Evolutionary conservation across 2,797 vertebrate species (phyloP).

Genomic region (Bradypus variegatus): DNA sequence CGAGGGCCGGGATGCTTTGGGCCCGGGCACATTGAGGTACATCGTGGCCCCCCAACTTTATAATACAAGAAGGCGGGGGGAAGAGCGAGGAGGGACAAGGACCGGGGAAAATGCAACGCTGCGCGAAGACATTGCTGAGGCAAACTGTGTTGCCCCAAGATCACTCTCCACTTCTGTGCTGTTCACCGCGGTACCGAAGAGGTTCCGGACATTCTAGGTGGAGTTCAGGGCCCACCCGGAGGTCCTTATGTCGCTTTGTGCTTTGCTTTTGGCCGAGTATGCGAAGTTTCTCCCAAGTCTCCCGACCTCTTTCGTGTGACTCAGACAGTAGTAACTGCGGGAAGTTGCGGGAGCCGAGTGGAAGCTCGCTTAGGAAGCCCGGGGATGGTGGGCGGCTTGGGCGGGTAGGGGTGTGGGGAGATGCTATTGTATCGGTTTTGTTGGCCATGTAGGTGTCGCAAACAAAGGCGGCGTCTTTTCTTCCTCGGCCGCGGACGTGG

Average conservation of each 20-base stretch:
- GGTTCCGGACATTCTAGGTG: neutral
- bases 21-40: neutral
- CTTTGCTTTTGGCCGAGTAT: neutral
- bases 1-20: neutral
- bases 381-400: neutral
- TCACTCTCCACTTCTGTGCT: neutral
- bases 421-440: neutral
- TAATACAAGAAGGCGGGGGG: neutral
- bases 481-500: rapidly evolving
- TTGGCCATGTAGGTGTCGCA: neutral
- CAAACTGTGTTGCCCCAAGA: neutral
- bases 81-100: neutral
- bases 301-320: neutral
- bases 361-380: neutral
- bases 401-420: neutral
- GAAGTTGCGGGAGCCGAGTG: neutral
- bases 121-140: neutral
- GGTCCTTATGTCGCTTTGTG: neutral
- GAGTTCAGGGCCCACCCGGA: too few species aligned
- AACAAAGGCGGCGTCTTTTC: conserved; percentile 29
- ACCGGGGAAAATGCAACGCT: neutral
- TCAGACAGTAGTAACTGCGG: neutral
- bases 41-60: neutral
- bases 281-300: conserved; percentile 26
- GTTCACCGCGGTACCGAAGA: neutral